Conservation (phyloP, 2,113 vertebrate species). For the Australoheros scitulus region DNA sequence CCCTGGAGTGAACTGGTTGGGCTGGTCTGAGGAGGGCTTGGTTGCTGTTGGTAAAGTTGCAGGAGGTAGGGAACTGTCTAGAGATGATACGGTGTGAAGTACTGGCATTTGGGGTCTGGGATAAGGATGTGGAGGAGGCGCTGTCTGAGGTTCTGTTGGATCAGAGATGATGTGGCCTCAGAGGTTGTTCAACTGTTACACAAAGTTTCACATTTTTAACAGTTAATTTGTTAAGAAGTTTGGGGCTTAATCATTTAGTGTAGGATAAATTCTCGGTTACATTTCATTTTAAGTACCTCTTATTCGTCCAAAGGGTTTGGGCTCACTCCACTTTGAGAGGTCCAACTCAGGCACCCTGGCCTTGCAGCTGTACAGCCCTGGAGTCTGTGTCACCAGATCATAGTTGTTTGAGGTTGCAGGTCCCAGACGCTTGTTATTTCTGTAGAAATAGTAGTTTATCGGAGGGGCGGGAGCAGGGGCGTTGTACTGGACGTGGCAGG, state of each 20-base stretch:
- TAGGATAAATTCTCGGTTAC: not conserved
- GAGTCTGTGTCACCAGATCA: accelerated
- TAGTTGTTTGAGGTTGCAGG: conserved; percentile 18
- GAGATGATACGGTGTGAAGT: not conserved
- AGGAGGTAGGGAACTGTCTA: not conserved
- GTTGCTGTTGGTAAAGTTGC: not conserved
- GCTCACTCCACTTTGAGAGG: conserved; percentile 51
- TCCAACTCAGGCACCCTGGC: conserved; percentile 54
- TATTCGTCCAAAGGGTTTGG: conserved; percentile 5
- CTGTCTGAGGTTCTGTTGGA: not conserved
- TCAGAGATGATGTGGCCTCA: conserved; percentile 18
- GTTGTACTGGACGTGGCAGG: conserved; percentile 63
- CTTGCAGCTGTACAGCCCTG: conserved; percentile 68
- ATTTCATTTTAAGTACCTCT: conserved; percentile 21
- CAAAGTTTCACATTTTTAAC: not conserved
- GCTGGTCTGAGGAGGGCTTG: accelerated
- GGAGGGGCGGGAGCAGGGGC: conserved; percentile 29
- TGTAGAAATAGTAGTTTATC: conserved; percentile 64
- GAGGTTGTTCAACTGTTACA: accelerated
- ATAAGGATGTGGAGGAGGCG: not conserved
- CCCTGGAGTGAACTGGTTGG: accelerated
- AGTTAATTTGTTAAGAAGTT: not conserved
- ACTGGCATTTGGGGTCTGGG: not conserved
- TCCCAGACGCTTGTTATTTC: conserved; percentile 23
- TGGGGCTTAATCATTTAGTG: not conserved